Conservation (phyloP, 2,113 vertebrate genomes). For the Lontra canadensis region DNA sequence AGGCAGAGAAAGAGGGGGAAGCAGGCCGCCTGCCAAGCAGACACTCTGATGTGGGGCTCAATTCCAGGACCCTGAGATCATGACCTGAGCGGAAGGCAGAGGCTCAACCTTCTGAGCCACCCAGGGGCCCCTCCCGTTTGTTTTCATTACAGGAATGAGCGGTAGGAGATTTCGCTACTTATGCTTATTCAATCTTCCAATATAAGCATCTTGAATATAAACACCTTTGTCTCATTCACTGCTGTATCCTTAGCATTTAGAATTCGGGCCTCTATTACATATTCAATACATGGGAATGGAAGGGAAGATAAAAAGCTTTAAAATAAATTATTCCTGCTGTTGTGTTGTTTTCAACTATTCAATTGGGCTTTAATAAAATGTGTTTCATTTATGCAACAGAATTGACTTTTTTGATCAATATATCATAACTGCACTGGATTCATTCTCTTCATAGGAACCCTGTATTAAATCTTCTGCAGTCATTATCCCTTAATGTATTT, state of each 20-base stretch:
- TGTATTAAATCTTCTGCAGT: background rate
- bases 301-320: background rate
- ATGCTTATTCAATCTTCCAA: background rate
- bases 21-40: no score
- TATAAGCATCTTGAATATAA: background rate
- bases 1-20: no score
- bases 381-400: constrained; percentile 16
- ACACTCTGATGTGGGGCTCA: no score
- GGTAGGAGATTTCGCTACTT: background rate
- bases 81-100: no score
- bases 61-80: no score
- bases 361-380: constrained; percentile 20
- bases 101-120: no score
- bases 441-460: background rate
- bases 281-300: background rate
- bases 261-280: background rate
- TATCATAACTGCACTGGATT: background rate
- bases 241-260: background rate
- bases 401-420: background rate
- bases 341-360: background rate
- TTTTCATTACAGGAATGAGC: background rate
- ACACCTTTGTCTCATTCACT: background rate
- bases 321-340: background rate
- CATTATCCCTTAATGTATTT: constrained; percentile 13
- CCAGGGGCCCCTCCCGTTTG: background rate